Evolutionary conservation across 2,113 vertebrate genomes (phyloP).

Genomic region (Catharus minimus): DNA sequence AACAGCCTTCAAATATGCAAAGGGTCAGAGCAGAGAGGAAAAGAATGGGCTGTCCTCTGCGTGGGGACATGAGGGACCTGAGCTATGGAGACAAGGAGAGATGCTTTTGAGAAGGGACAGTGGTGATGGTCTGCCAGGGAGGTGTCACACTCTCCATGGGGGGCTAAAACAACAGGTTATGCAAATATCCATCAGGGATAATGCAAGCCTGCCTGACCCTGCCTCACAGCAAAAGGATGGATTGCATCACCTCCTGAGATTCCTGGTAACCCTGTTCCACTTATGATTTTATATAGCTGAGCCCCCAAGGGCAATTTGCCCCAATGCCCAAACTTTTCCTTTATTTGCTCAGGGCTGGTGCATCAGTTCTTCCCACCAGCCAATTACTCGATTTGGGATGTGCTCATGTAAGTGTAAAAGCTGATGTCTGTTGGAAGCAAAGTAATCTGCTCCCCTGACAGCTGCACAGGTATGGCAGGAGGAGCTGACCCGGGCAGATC

Average conservation of each 20-base stretch:
- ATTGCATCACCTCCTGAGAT: background rate
- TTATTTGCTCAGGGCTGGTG: background rate
- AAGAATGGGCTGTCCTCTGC: background rate
- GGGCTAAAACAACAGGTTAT: background rate
- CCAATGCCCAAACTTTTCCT: background rate
- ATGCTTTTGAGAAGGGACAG: background rate
- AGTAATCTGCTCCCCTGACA: background rate
- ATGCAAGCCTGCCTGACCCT: background rate
- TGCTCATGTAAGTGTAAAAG: background rate
- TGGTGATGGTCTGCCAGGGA: conserved; percentile 1
- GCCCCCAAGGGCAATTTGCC: background rate
- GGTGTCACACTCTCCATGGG: background rate
- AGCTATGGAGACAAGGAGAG: background rate
- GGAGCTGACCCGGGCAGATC: background rate
- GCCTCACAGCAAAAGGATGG: background rate
- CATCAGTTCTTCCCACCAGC: background rate
- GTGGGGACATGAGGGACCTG: background rate
- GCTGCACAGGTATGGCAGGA: fast-evolving
- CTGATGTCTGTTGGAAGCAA: background rate
- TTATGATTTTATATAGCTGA: fast-evolving
- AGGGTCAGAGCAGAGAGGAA: background rate
- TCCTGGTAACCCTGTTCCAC: background rate
- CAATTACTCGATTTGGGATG: background rate
- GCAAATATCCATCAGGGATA: conserved; percentile 24
- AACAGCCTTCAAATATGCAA: conserved; percentile 12